Evolutionary conservation across 1,140 invertebrate genomes (phyloP), one percentile per base, ranked within the genome.

Genomic region (Lordiphosa collinella): DNA sequence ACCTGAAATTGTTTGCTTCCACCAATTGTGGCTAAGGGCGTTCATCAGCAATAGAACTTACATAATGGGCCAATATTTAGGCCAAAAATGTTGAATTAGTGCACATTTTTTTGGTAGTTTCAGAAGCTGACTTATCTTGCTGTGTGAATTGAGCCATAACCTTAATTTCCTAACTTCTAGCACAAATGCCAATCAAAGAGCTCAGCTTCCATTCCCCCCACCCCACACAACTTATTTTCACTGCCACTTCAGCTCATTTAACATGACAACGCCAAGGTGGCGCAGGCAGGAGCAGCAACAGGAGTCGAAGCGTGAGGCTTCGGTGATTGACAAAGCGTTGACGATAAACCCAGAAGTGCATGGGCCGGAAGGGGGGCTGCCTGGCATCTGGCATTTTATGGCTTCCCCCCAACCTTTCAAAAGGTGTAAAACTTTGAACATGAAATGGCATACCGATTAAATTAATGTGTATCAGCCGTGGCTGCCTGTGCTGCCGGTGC

Each of bases 351-450:
- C 6, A 29, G 31, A 8, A 16, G 18, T 46, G 34, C 34, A 9
- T 43, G 11, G 46, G 41, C 41, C 4, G 18, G 18, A 4, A 3
- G 14, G 1, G 14, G 14, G 14, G 14, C 1, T 14, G 41, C 11
- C 18, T 44, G 41, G 41, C 41, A 44, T 29, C 41, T 44, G 41
- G 52, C 63, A 51, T 65, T 66, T 66, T 57, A 66, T 66, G 46
- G 25, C 36, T 44, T 18, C 14, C 5, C 40, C 10, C 3, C 50
- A 44, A 31, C 46, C 32, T 34, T 50, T 38, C 44, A 13, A 66
- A 40, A 66, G 63, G 63, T 66, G 63, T 66, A 66, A 66, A 66
- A 66, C 63, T 66, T 66, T 66, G 63, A 66, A 66, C 63, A 66
- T 46, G 62, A 49, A 66, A 66, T 58, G 63, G 56, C 62, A 66